These are phyloP conservation scores for Phylloscopus trochilus DNA, from an alignment of 2,113 vertebrate species.

Conservation along the genomic window DNA sequence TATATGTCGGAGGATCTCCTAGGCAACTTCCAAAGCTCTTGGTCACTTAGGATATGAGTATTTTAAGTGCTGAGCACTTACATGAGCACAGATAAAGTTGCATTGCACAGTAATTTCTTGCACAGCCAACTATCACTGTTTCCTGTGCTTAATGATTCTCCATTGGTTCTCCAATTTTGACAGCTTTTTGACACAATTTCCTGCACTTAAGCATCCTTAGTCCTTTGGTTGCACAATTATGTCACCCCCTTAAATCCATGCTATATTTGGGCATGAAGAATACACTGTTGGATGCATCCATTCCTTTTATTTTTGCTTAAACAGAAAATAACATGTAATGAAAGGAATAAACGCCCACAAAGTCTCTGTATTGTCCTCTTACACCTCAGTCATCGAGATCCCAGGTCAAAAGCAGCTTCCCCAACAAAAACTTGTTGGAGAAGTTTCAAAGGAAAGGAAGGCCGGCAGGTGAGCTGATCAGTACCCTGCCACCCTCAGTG, in stretches of 20 bases:
- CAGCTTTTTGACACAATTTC: not conserved
- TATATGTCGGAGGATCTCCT: not conserved
- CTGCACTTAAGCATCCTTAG: not conserved
- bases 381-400: not conserved
- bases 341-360: not conserved
- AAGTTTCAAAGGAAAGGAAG: not conserved
- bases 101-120: not conserved
- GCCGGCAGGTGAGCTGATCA: not conserved
- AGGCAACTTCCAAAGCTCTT: not conserved
- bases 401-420: not conserved
- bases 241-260: not conserved
- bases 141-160: not conserved
- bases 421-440: not conserved
- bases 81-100: not conserved
- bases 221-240: not conserved
- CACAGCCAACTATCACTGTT: not conserved
- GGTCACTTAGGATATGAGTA: not conserved
- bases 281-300: not conserved
- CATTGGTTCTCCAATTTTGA: not conserved
- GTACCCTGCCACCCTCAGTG: rapidly evolving
- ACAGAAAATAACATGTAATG: not conserved
- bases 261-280: not conserved
- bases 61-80: not conserved
- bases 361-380: not conserved
- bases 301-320: not conserved